phyloP scores from a whole-genome alignment of 2,797 vertebrate genomes.

The Emydoidea blandingii region DNA sequence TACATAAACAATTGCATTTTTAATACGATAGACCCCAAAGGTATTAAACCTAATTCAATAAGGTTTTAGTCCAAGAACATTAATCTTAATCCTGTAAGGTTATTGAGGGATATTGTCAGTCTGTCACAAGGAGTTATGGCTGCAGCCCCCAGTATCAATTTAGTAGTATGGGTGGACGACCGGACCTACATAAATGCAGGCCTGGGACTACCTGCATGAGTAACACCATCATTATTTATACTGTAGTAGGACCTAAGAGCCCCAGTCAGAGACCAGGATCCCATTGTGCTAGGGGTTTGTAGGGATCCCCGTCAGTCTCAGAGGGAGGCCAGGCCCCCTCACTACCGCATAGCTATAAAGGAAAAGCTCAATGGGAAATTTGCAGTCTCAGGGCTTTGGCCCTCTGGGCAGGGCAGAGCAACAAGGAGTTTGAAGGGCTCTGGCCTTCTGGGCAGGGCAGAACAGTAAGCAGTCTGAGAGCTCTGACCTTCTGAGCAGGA shows the following conservation, averaged over 20 bases:
- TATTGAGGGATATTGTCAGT: not conserved
- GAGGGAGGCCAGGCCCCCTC: not conserved
- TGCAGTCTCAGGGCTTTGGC: not conserved
- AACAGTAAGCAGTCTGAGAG: not conserved
- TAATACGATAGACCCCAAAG: not conserved
- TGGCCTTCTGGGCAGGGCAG: not conserved
- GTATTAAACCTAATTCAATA: not conserved
- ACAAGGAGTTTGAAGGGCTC: not conserved
- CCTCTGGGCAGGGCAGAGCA: too few species aligned
- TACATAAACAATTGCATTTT: not conserved
- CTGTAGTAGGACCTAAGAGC: not conserved
- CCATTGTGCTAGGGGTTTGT: accelerated
- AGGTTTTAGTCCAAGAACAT: not conserved
- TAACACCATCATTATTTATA: not conserved
- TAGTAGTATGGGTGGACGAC: not conserved
- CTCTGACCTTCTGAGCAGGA: not conserved
- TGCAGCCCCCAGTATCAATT: not conserved
- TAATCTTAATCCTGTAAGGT: not conserved
- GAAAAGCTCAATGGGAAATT: not conserved
- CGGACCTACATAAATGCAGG: accelerated
- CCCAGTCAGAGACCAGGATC: accelerated
- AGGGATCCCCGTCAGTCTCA: not conserved
- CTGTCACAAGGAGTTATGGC: not conserved
- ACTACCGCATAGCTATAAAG: not conserved
- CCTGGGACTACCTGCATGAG: accelerated